Percentiles rank a stretch among this genome's conserved stretches.
These are phyloP conservation scores for Noctua comes DNA, from an alignment of 2,888 invertebrate genomes.

Conservation along the genomic window DNA sequence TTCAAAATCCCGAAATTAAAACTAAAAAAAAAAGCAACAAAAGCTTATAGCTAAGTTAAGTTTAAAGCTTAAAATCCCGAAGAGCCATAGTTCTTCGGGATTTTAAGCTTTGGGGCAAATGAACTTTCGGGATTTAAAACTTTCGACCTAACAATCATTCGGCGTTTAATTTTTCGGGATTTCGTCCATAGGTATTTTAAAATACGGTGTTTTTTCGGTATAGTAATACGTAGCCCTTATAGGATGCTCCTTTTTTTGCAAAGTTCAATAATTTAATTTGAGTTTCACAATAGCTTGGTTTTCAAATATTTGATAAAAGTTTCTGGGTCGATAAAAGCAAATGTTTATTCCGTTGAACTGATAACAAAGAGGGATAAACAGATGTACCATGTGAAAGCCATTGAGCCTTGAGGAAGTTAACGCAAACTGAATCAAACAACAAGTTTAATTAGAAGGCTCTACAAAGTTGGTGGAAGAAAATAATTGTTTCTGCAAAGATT, in stretches of 20 bases:
- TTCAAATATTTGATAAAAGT: slow-evolving; percentile 1
- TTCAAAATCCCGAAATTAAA: no score
- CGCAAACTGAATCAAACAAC: slow-evolving; percentile 31
- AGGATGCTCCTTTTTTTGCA: neutral
- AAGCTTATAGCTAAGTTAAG: no score
- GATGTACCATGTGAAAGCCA: slow-evolving; percentile 15
- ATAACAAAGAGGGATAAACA: slow-evolving; percentile 19
- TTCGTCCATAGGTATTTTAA: no score
- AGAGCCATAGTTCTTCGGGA: no score
- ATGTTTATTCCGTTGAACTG: neutral
- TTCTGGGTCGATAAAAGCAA: neutral
- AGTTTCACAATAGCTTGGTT: neutral
- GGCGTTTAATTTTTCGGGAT: no score
- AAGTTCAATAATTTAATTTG: neutral
- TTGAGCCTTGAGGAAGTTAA: slow-evolving; percentile 6
- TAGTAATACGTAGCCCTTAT: no score
- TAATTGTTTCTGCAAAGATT: slow-evolving; percentile 36
- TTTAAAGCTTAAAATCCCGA: no score
- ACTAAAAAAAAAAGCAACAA: no score
- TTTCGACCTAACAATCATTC: no score
- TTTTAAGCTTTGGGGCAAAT: no score
- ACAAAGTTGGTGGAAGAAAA: slow-evolving; percentile 31
- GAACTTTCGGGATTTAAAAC: no score
- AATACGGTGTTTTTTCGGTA: no score
- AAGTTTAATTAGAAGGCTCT: slow-evolving; percentile 48